phyloP scores from a whole-genome alignment of 2,888 invertebrate genomes.

The Lasioglossum vierecki region DNA sequence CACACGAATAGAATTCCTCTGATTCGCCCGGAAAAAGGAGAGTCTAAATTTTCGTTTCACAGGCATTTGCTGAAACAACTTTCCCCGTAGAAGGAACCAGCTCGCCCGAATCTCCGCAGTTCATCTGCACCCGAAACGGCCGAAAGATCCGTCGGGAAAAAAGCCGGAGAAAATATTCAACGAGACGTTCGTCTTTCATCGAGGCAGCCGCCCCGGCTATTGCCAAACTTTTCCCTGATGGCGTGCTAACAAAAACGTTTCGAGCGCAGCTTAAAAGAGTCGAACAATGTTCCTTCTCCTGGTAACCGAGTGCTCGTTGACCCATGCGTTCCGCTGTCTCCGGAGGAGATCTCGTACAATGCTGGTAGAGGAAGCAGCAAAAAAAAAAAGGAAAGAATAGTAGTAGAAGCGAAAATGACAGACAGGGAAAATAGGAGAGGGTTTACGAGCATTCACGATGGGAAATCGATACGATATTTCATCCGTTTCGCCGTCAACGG shows the following conservation, averaged over 20 bases:
- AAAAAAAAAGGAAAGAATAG: slow-evolving; percentile 9
- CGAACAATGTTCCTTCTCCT: slow-evolving; percentile 13
- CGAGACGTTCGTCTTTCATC: slow-evolving; percentile 10
- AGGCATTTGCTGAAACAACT: neutral
- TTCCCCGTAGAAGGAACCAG: neutral
- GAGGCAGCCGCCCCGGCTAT: neutral
- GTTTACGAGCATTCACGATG: slow-evolving; percentile 70
- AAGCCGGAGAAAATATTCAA: slow-evolving; percentile 4
- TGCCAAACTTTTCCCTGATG: slow-evolving; percentile 1
- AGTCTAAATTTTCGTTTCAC: neutral
- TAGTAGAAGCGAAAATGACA: slow-evolving; percentile 13
- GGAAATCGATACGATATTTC: slow-evolving; percentile 80
- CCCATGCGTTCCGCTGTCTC: slow-evolving; percentile 34
- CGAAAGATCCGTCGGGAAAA: neutral
- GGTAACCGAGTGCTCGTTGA: slow-evolving; percentile 27
- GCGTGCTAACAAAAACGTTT: slow-evolving; percentile 12
- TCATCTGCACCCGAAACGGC: neutral
- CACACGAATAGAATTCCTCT: neutral
- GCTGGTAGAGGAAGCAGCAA: neutral
- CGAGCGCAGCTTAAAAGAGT: slow-evolving; percentile 1
- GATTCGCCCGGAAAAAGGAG: neutral
- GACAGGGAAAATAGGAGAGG: slow-evolving; percentile 30
- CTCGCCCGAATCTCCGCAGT: neutral
- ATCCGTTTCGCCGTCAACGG: slow-evolving; percentile 75
- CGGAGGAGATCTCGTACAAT: slow-evolving; percentile 50